Evolutionary conservation across 2,113 vertebrate genomes (phyloP).

Genomic region (Canis aureus): DNA sequence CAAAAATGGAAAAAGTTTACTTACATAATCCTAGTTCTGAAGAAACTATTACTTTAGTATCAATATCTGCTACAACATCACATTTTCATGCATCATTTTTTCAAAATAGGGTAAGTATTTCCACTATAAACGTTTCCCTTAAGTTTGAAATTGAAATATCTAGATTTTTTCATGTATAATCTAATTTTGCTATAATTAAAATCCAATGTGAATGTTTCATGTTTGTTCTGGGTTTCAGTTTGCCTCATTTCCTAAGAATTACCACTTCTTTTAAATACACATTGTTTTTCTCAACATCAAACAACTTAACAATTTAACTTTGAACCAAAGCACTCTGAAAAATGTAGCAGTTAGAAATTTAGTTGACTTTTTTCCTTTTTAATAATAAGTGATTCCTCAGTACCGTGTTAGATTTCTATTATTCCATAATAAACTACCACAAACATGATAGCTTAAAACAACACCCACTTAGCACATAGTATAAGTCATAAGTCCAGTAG

Average conservation of each 20-base stretch:
- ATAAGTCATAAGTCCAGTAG: background rate
- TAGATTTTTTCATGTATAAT: constrained; percentile 5
- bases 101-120: constrained; percentile 96
- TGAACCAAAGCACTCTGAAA: constrained; percentile 3
- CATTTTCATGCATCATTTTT: constrained; percentile 99
- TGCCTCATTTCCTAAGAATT: constrained; percentile 30
- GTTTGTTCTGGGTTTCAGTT: constrained; percentile 44
- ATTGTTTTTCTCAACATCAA: constrained; percentile 60
- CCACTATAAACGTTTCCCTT: constrained; percentile 44
- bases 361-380: constrained; percentile 3
- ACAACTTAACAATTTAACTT: background rate
- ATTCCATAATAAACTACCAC: background rate
- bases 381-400: background rate
- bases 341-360: background rate
- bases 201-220: background rate
- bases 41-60: constrained; percentile 99
- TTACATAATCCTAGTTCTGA: constrained; percentile 99
- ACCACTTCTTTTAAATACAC: background rate
- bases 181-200: constrained; percentile 49
- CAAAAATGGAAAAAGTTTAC: constrained; percentile 99
- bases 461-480: background rate
- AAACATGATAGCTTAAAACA: background rate
- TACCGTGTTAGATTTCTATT: background rate
- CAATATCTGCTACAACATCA: constrained; percentile 99
- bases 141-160: constrained; percentile 54